Base-by-base conservation (phyloP, 1,140 invertebrate genomes). In the Camponotus vicinus region DNA sequence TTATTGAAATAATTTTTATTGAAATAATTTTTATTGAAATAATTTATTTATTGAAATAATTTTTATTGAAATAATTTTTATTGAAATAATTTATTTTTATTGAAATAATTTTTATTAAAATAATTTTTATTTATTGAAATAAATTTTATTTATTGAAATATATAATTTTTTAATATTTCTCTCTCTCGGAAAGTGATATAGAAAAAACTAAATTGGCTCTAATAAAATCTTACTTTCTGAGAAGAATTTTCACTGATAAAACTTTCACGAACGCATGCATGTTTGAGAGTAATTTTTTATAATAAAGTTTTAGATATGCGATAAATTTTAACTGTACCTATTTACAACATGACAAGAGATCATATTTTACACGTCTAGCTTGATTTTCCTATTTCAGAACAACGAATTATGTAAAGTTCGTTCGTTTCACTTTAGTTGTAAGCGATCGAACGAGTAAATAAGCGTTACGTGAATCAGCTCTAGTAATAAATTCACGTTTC, bases 401-500 rank as follows among this genome's bases (percentile, higher is more conserved):
- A 52, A 66, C 27, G 1, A 2, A 37, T 79, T 79, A 67, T 40
- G n/a, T 52, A 69, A 79, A 79, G n/a, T 8, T 55, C 5, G 55
- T 21, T 73, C 21, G 45, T 67, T 45, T 34, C 3, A 27, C 42
- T 80, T 66, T 49, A 27, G 11, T 7, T 9, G 32, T 34, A 37
- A 67, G 40, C 34, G n/a, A 40, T 59, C 18, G 13, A 34, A 45
- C 15, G 18, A 6, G 34, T 15, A 37, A 42, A 71, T 57, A 49
- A 59, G 18, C 67, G 6, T 80, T 80, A 80, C 15, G 49, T 59
- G 52, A 37, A 18, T 59, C 52, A 9, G 9, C 21, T 11, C 37
- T 7, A 45, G 52, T 13, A 34, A 73, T 61, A 59, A 82, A 82
- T 82, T 9, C 1, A 21, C 15, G 27, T 82, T 57, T 82, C 71